Conservation (phyloP, 2,113 vertebrate genomes). For the Ptychochromis oligacanthus region DNA sequence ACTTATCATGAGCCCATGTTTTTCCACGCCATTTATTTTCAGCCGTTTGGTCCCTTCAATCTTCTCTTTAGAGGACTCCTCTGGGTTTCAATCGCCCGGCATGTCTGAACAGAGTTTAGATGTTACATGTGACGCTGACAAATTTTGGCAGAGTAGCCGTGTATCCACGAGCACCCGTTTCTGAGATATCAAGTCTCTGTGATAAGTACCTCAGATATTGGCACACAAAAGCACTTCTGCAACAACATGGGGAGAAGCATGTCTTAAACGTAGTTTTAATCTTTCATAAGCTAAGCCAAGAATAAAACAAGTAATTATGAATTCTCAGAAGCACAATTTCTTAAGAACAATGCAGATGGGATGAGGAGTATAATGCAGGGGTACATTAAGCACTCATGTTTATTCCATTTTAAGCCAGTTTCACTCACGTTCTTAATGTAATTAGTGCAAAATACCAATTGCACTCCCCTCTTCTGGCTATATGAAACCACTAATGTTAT, state of each 20-base stretch:
- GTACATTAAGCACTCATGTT: conserved; percentile 69
- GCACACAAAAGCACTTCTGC: conserved; percentile 45
- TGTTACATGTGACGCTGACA: conserved; percentile 51
- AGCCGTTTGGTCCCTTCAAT: conserved; percentile 58
- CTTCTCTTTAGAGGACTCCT: conserved; percentile 54
- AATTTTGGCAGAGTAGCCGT: conserved; percentile 46
- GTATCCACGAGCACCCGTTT: conserved; percentile 40
- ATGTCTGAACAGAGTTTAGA: conserved; percentile 54
- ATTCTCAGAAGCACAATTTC: conserved; percentile 70
- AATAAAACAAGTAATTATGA: conserved; percentile 68
- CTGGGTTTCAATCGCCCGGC: conserved; percentile 45
- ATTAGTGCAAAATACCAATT: conserved; percentile 66
- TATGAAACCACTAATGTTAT: conserved; percentile 65
- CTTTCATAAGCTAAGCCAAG: conserved; percentile 64
- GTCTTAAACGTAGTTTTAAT: conserved; percentile 64
- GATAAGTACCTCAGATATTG: conserved; percentile 57
- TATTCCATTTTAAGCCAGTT: conserved; percentile 68
- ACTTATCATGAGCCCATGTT: conserved; percentile 67
- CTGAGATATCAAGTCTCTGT: conserved; percentile 45
- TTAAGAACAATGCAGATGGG: conserved; percentile 57
- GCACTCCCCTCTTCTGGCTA: conserved; percentile 28
- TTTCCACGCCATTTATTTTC: conserved; percentile 61
- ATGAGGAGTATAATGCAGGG: conserved; percentile 44
- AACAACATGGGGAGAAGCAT: conserved; percentile 37
- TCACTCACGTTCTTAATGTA: conserved; percentile 67